phyloP scores from a whole-genome alignment of 2,113 vertebrate species.

The Pundamilia nyererei region DNA sequence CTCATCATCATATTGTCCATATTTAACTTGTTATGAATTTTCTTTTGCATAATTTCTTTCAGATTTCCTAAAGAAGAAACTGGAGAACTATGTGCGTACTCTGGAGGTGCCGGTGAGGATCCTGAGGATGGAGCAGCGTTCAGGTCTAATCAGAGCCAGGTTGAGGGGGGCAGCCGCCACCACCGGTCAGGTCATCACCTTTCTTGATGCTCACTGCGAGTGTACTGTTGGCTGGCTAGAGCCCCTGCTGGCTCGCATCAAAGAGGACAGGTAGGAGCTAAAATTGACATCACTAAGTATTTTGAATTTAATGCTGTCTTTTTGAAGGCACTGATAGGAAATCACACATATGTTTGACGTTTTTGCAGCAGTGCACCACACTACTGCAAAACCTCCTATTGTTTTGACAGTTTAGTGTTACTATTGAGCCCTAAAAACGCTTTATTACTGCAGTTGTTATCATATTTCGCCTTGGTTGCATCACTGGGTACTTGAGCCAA shows the following conservation, averaged over 20 bases:
- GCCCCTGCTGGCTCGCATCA: constrained; percentile 87
- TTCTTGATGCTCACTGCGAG: constrained; percentile 96
- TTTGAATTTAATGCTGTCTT: background rate
- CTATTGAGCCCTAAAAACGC: background rate
- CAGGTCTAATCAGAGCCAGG: constrained; percentile 90
- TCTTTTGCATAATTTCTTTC: background rate
- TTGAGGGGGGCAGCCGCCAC: constrained; percentile 88
- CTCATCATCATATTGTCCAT: background rate
- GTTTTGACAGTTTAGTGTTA: background rate
- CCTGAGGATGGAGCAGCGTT: constrained; percentile 91
- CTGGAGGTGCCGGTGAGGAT: constrained; percentile 83
- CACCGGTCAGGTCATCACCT: constrained; percentile 89
- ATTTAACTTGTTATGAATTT: background rate
- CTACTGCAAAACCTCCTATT: background rate
- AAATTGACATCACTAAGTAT: background rate
- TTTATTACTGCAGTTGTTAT: background rate
- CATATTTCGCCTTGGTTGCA: constrained; percentile 31
- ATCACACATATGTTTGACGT: background rate
- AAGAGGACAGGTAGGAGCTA: constrained; percentile 75
- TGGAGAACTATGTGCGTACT: constrained; percentile 82
- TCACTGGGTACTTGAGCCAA: constrained; percentile 1
- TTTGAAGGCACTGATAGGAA: background rate
- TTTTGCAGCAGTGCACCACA: background rate
- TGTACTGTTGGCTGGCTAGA: constrained; percentile 93
- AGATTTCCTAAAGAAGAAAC: constrained; percentile 88